Evolutionary conservation across 2,113 vertebrate species (phyloP).

Genomic region (Dermatemys mawii): DNA sequence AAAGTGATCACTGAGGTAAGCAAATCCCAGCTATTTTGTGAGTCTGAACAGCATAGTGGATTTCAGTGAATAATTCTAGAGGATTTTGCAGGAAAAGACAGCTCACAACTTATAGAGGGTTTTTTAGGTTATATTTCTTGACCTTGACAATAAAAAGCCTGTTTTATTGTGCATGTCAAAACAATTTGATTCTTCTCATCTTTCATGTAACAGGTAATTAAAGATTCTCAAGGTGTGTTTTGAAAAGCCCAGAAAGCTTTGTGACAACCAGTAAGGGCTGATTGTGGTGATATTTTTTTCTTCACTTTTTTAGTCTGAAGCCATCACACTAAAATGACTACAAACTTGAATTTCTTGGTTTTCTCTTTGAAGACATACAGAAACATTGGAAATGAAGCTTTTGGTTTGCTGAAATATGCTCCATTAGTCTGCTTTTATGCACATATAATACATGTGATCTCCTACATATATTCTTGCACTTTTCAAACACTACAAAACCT

Average conservation of each 20-base stretch:
- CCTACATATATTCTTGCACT: too few species aligned
- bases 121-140: background rate
- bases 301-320: slow-evolving; percentile 23
- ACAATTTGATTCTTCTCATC: background rate
- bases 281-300: background rate
- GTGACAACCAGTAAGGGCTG: background rate
- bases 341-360: background rate
- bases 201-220: background rate
- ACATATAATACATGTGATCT: background rate
- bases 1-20: background rate
- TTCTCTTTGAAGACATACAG: background rate
- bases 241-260: background rate
- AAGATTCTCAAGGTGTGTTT: background rate
- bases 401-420: fast-evolving
- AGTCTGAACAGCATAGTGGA: background rate
- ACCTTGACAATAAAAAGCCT: background rate
- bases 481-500: background rate
- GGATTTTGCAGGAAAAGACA: background rate
- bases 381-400: background rate
- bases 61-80: background rate
- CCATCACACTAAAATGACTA: background rate
- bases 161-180: background rate
- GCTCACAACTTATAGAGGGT: background rate
- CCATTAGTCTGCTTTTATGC: background rate
- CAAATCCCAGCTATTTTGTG: background rate